Evolutionary conservation across 1,140 invertebrate species (phyloP).

Genomic region (Melipona quadrifasciata): DNA sequence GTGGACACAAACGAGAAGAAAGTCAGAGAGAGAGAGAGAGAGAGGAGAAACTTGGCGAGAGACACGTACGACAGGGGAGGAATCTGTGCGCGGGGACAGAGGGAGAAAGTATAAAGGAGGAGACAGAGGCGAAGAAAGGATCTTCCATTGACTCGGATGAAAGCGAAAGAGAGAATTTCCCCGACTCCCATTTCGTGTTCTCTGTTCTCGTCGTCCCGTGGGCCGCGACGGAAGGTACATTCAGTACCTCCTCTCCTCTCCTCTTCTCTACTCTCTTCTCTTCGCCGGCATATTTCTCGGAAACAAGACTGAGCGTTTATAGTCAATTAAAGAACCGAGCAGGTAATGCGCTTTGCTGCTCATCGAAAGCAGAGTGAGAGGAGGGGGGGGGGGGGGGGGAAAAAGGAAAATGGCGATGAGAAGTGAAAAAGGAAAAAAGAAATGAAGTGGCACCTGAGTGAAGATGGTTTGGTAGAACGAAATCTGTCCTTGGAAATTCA

Average conservation of each 20-base stretch:
- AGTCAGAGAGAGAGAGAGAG: neutral
- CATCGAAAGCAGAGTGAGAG: conserved; percentile 30
- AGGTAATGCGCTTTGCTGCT: conserved; percentile 64
- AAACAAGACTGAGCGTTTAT: conserved; percentile 74
- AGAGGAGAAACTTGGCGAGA: neutral
- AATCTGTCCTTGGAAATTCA: conserved; percentile 36
- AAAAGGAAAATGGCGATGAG: neutral
- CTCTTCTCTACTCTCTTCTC: neutral
- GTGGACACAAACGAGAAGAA: neutral
- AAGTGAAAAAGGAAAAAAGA: neutral
- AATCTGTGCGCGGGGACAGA: neutral
- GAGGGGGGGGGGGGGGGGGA: neutral
- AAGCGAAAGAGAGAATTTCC: neutral
- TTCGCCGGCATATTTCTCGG: conserved; percentile 54
- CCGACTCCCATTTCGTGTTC: conserved; percentile 23
- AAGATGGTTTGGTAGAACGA: conserved; percentile 32
- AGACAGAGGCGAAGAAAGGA: conserved; percentile 3
- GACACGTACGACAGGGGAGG: neutral
- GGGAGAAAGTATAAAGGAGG: neutral
- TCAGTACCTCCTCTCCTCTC: conserved; percentile 2
- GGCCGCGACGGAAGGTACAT: conserved; percentile 40
- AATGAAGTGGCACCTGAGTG: conserved; percentile 34
- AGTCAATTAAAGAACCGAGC: conserved; percentile 72
- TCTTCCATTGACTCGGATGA: neutral
- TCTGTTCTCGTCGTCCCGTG: conserved; percentile 29